A percentile compares a stretch with the other conserved stretches of the same genome.
Conservation (phyloP, 2,888 invertebrate species). For the Ametastegia equiseti region DNA sequence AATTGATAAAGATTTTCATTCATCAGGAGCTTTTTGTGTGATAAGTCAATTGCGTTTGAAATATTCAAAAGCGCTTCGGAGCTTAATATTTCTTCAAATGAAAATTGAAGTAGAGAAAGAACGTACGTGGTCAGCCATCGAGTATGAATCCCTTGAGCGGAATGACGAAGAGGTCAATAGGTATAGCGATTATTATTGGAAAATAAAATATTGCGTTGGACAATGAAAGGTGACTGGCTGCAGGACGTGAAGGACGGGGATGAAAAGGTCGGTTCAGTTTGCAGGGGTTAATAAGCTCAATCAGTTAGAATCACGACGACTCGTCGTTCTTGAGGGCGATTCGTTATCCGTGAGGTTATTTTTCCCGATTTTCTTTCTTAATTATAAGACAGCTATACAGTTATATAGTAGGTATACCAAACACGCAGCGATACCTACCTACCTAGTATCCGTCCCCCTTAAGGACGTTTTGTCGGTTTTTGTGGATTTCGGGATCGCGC, state of each 20-base stretch:
- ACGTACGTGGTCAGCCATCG: too few relatives aligned
- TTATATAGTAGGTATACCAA: too few relatives aligned
- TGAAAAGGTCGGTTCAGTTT: slow-evolving; percentile 20
- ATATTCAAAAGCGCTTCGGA: too few relatives aligned
- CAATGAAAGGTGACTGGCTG: neutral
- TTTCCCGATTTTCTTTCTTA: slow-evolving; percentile 14
- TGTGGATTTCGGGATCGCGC: neutral
- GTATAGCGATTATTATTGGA: neutral
- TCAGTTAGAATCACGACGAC: slow-evolving; percentile 59
- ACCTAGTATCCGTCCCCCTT: too few relatives aligned
- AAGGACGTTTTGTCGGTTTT: neutral
- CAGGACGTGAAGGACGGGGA: neutral
- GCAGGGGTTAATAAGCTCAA: slow-evolving; percentile 59
- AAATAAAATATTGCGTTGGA: neutral
- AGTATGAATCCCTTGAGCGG: too few relatives aligned
- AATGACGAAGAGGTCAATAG: too few relatives aligned
- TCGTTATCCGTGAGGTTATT: slow-evolving; percentile 23
- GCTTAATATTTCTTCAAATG: too few relatives aligned
- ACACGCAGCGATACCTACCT: slow-evolving; percentile 1
- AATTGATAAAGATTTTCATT: too few relatives aligned
- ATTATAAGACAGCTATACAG: slow-evolving; percentile 13
- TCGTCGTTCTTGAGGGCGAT: neutral
- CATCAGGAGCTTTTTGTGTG: too few relatives aligned
- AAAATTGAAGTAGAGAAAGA: too few relatives aligned
- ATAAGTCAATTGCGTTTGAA: too few relatives aligned